Percentiles rank a stretch among this genome's conserved stretches.
phyloP scores from a whole-genome alignment of 2,797 vertebrate species.

The Crax fasciolata region DNA sequence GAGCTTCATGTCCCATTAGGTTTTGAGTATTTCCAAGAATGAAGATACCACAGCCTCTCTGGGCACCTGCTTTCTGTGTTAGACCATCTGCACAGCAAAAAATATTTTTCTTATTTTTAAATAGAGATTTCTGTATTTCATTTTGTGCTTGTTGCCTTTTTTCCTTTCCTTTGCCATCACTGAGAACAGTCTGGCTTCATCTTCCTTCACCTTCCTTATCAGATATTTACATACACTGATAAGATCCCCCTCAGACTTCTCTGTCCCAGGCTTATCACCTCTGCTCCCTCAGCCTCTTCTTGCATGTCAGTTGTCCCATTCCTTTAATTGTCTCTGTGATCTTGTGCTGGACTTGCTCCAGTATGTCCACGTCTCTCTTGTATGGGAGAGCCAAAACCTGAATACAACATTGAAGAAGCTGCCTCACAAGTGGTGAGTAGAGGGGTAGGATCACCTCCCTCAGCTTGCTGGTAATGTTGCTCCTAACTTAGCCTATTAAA shows the following conservation, averaged over 20 bases:
- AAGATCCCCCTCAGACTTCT: not conserved
- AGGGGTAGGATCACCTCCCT: not conserved
- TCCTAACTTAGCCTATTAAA: fast-evolving
- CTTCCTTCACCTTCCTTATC: not conserved
- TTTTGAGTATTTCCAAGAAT: not conserved
- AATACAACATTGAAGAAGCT: not conserved
- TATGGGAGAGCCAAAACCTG: not conserved
- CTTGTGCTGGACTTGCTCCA: not conserved
- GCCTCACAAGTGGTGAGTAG: not conserved
- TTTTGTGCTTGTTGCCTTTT: not conserved
- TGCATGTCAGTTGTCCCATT: not conserved
- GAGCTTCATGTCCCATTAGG: not conserved
- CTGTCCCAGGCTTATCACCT: not conserved
- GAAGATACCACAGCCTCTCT: not conserved
- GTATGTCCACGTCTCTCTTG: not conserved
- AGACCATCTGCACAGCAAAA: not conserved
- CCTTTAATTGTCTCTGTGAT: not conserved
- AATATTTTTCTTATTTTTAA: not conserved
- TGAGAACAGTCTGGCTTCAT: not conserved
- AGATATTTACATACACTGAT: not conserved
- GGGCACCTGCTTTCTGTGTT: not conserved
- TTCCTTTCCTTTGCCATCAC: not conserved
- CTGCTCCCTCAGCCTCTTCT: not conserved
- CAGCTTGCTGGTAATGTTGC: not conserved
- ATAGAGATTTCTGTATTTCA: not conserved